phyloP scores from a whole-genome alignment of 2,888 invertebrate genomes.

The Yponomeuta plumbellus region DNA sequence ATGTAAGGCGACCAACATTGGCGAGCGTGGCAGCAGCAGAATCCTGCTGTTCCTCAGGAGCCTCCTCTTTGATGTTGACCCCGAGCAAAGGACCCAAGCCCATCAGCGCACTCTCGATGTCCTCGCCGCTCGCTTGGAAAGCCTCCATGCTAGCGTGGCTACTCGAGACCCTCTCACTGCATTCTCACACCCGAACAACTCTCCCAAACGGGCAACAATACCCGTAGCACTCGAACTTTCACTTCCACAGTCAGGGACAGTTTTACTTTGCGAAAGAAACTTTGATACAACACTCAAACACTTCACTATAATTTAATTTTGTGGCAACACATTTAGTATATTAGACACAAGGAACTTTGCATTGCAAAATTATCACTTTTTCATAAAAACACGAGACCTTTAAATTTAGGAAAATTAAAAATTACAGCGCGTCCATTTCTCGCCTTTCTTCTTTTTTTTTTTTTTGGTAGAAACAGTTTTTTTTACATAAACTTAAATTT shows the following conservation, averaged over 20 bases:
- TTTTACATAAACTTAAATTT: not conserved
- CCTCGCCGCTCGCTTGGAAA: conserved; percentile 61
- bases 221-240: conserved; percentile 7
- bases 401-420: not conserved
- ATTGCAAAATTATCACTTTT: not conserved
- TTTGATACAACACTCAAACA: not conserved
- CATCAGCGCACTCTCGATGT: conserved; percentile 68
- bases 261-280: not conserved
- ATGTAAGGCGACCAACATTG: conserved; percentile 40
- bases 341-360: not conserved
- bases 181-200: conserved; percentile 4
- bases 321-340: not conserved
- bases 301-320: not conserved
- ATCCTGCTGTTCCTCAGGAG: conserved; percentile 52
- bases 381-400: not conserved
- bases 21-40: conserved; percentile 29
- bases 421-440: not conserved
- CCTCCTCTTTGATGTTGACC: conserved; percentile 68
- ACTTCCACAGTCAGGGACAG: conserved; percentile 6
- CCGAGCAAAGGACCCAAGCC: conserved; percentile 67
- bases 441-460: not conserved
- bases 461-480: not conserved
- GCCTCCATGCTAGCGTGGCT: conserved; percentile 27
- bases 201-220: not conserved
- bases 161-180: not conserved